A percentile compares a stretch with the other conserved stretches of the same genome.
These are phyloP conservation scores for Caenorhabditis remanei DNA, from an alignment of 1,140 invertebrate genomes.

Conservation along the genomic window DNA sequence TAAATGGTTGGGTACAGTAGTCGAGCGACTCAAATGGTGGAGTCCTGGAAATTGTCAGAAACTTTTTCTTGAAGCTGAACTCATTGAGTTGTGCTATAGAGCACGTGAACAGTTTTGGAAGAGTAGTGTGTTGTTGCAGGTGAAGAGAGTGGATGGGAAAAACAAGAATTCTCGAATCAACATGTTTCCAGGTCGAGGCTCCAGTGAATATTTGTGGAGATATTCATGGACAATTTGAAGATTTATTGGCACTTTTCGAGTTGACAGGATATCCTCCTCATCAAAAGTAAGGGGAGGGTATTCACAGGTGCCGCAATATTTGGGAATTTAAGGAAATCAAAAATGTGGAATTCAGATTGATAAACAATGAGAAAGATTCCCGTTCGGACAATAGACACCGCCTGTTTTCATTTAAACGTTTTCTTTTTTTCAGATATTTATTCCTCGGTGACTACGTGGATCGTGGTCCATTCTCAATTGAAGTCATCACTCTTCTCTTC, in stretches of 20 bases:
- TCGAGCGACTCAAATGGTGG: slow-evolving; percentile 67
- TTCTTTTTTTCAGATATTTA: slow-evolving; percentile 71
- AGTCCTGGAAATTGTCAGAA: slow-evolving; percentile 66
- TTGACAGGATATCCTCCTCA: slow-evolving; percentile 77
- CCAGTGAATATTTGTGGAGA: slow-evolving; percentile 80
- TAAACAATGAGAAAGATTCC: too few species aligned
- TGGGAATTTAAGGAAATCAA: too few species aligned
- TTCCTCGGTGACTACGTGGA: slow-evolving; percentile 82
- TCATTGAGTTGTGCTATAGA: slow-evolving; percentile 71
- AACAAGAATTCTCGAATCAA: background rate
- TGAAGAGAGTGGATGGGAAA: background rate
- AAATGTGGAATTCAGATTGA: too few species aligned
- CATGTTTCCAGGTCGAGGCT: slow-evolving; percentile 56
- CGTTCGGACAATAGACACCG: background rate
- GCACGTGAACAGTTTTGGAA: slow-evolving; percentile 70
- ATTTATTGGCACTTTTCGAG: slow-evolving; percentile 80
- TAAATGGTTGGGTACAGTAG: slow-evolving; percentile 27
- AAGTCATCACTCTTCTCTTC: slow-evolving; percentile 78
- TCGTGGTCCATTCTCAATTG: slow-evolving; percentile 80
- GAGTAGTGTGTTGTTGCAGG: slow-evolving; percentile 56
- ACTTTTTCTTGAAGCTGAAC: slow-evolving; percentile 67
- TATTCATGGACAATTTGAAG: slow-evolving; percentile 81
- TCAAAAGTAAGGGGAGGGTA: background rate
- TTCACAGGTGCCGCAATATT: background rate
- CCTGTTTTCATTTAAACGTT: background rate